These are phyloP conservation scores for Glyptemys insculpta DNA, from an alignment of 2,797 vertebrate genomes.

Conservation along the genomic window DNA sequence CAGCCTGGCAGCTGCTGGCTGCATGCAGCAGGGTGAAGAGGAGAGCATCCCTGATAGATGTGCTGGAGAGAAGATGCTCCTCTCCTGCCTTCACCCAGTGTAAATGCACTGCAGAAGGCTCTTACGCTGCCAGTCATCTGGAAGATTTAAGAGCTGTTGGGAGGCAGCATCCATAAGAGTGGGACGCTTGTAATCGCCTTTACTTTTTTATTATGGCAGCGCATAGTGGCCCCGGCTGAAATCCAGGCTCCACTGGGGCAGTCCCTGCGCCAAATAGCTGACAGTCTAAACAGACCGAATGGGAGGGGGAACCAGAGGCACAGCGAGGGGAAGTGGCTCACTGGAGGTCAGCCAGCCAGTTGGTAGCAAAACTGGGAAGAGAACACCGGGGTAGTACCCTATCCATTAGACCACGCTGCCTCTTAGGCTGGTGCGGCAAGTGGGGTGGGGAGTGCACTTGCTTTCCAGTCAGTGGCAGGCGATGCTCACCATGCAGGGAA, in stretches of 20 bases:
- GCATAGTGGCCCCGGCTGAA: background rate
- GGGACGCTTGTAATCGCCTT: background rate
- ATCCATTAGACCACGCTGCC: background rate
- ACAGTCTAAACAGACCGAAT: background rate
- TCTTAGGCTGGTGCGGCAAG: background rate
- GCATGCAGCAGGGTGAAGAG: background rate
- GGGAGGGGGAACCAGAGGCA: background rate
- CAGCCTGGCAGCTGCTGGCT: fast-evolving
- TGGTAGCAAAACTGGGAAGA: background rate
- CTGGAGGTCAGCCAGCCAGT: too few relatives aligned
- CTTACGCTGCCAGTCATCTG: background rate
- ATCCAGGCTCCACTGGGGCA: background rate
- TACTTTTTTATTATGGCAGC: background rate
- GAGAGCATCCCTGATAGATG: background rate
- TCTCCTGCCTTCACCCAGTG: background rate
- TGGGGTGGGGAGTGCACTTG: background rate
- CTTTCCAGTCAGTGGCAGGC: background rate
- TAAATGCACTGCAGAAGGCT: background rate
- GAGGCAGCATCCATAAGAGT: background rate
- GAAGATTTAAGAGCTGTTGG: background rate
- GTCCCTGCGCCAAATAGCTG: background rate
- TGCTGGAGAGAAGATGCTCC: background rate
- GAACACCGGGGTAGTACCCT: background rate
- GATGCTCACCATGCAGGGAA: background rate
- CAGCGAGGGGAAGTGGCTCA: background rate